Conservation (phyloP, 2,888 invertebrate genomes). For the Pasiphila rectangulata region DNA sequence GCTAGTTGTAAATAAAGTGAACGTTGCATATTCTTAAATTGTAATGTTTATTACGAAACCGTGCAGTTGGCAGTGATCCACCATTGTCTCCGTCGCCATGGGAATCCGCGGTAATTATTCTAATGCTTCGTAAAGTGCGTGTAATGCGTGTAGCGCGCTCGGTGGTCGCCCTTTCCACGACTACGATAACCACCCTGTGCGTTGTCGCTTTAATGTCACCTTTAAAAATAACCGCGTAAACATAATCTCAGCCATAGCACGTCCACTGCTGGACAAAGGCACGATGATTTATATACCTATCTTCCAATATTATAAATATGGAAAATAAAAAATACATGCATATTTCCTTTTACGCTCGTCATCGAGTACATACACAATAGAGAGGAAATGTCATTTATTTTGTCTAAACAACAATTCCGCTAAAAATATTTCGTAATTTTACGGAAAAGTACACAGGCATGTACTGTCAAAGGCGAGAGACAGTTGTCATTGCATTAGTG, state of each 20-base stretch:
- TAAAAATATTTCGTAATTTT: no score
- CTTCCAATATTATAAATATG: no score
- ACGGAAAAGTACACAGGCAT: no score
- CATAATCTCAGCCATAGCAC: slow-evolving; percentile 56
- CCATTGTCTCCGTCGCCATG: slow-evolving; percentile 32
- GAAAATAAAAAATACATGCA: no score
- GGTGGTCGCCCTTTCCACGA: slow-evolving; percentile 59
- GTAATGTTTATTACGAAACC: slow-evolving; percentile 24
- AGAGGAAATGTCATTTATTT: no score
- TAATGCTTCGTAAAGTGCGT: slow-evolving; percentile 48
- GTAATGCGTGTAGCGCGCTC: slow-evolving; percentile 38
- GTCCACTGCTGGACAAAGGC: no score
- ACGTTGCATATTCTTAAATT: slow-evolving; percentile 20
- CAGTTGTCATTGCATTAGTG: no score
- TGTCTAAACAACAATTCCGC: no score
- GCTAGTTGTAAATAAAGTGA: slow-evolving; percentile 13
- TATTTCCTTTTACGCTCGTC: no score
- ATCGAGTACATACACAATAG: no score
- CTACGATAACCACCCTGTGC: slow-evolving; percentile 58
- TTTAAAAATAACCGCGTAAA: slow-evolving; percentile 59
- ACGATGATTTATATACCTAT: no score
- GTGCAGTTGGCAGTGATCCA: slow-evolving; percentile 34
- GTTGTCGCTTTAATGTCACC: slow-evolving; percentile 55
- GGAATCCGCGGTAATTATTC: slow-evolving; percentile 42
- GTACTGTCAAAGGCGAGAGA: no score